Percentiles rank a stretch among this genome's conserved stretches.
These are phyloP conservation scores for Pseudomugil tenellus DNA, from an alignment of 2,797 vertebrate genomes.

Conservation along the genomic window DNA sequence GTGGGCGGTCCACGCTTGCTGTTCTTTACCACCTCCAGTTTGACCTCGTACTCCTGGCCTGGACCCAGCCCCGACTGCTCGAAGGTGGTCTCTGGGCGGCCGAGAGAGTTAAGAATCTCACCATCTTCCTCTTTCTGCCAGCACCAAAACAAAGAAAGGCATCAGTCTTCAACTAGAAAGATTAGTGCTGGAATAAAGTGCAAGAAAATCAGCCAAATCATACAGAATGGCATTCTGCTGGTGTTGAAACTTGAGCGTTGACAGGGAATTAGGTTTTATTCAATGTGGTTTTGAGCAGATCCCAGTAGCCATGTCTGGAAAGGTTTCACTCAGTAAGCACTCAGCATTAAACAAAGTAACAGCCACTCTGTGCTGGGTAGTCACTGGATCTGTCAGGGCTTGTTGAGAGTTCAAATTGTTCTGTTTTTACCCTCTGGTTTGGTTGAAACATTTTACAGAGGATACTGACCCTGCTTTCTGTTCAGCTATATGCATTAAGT, in stretches of 20 bases:
- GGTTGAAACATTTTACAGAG: slow-evolving; percentile 62
- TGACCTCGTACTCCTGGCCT: slow-evolving; percentile 96
- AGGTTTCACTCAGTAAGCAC: slow-evolving; percentile 52
- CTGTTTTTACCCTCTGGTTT: slow-evolving; percentile 49
- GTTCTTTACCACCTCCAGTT: slow-evolving; percentile 94
- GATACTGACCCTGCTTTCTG: slow-evolving; percentile 34
- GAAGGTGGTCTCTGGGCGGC: slow-evolving; percentile 91
- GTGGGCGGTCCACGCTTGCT: slow-evolving; percentile 91
- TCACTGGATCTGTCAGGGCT: slow-evolving; percentile 53
- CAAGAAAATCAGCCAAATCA: slow-evolving; percentile 49
- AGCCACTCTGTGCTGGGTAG: slow-evolving; percentile 44
- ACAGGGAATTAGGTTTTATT: slow-evolving; percentile 45
- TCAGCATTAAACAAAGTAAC: slow-evolving; percentile 48
- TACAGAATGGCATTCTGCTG: slow-evolving; percentile 60
- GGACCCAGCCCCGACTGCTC: slow-evolving; percentile 94
- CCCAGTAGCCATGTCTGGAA: slow-evolving; percentile 52
- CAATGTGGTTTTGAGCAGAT: slow-evolving; percentile 49
- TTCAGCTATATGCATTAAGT: slow-evolving; percentile 40
- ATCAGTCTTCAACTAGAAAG: slow-evolving; percentile 54
- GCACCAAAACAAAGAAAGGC: slow-evolving; percentile 32
- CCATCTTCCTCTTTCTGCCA: slow-evolving; percentile 95
- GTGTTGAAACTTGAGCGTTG: slow-evolving; percentile 40
- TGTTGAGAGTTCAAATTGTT: slow-evolving; percentile 59
- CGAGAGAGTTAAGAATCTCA: slow-evolving; percentile 91
- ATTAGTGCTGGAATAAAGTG: slow-evolving; percentile 35